phyloP scores from a whole-genome alignment of 2,113 vertebrate species.

The Actenoides hombroni region DNA sequence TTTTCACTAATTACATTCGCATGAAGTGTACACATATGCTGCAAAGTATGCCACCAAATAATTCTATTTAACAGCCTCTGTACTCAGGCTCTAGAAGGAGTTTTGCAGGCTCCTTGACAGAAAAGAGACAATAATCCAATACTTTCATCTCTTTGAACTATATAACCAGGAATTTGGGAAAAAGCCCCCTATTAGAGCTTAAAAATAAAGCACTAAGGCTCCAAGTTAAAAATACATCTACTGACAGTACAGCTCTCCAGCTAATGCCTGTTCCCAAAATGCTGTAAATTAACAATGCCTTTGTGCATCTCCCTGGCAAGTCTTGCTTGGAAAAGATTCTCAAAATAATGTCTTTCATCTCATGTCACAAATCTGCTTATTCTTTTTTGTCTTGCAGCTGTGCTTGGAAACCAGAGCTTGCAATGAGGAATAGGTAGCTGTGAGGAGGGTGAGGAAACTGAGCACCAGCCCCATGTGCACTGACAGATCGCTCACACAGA shows the following conservation, averaged over 20 bases:
- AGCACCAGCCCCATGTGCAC: fast-evolving
- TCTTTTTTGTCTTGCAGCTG: not conserved
- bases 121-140: not conserved
- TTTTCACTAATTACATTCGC: constrained; percentile 2
- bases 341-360: not conserved
- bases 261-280: not conserved
- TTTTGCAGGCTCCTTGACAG: not conserved
- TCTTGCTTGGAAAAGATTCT: not conserved
- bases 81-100: not conserved
- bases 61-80: not conserved
- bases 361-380: not conserved
- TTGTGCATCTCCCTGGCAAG: not conserved
- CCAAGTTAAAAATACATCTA: not conserved
- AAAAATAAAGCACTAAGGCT: not conserved
- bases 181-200: not conserved
- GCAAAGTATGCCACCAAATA: not conserved
- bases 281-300: not conserved
- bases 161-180: not conserved
- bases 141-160: not conserved
- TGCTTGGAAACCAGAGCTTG: not conserved
- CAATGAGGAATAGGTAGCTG: not conserved
- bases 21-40: not conserved
- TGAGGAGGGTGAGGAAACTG: not conserved
- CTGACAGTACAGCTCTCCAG: not conserved
- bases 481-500: not conserved